Base-by-base conservation (phyloP, 2,797 vertebrate genomes). In the Bovichtus diacanthus region DNA sequence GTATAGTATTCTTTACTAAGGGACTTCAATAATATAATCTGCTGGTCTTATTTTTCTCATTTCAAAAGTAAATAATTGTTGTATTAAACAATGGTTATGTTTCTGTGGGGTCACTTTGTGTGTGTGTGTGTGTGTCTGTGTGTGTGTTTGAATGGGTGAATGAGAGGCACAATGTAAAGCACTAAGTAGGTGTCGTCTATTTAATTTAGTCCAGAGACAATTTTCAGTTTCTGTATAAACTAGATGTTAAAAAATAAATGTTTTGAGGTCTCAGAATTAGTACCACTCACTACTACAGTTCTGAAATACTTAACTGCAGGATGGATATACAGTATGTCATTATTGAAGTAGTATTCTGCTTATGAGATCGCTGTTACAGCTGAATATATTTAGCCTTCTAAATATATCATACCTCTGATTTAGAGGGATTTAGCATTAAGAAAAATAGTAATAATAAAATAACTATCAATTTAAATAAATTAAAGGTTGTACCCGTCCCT, bases 1-100 rank as follows among this genome's bases (percentile, higher is more conserved):
- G 19, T 62, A 69, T 56, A 70, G 4, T 25, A 75, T 66, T 71
- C 18, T 81, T 34, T 60, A 36, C 3, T 12, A 36, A 27, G 15
- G 9, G 27, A 74, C 31, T 46, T 64, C 0, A 66, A 6, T 51
- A 2, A 31, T 63, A 53, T 80, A 47, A 60, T 47, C 0, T 80
- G 1, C 2, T 4, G 34, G 12, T 69, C 25, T 25, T 61, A 19
- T 38, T 56, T 27, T 62, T 63, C 31, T 71, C 19, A 50, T 43
- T 29, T n/a, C 2, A 68, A 60, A 78, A 64, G 46, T 67, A 51
- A 73, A 67, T 68, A 64, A 19, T 34, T 66, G 50, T 56, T 77
- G 9, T 50, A 76, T 83, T 80, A 75, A 85, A 84, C 21, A 72
- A 7, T 21, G 74, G 9, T 44, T 38, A 29, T 0, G 12, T 29